Evolutionary conservation across 2,113 vertebrate genomes (phyloP).

Genomic region (Dasyornis broadbenti): DNA sequence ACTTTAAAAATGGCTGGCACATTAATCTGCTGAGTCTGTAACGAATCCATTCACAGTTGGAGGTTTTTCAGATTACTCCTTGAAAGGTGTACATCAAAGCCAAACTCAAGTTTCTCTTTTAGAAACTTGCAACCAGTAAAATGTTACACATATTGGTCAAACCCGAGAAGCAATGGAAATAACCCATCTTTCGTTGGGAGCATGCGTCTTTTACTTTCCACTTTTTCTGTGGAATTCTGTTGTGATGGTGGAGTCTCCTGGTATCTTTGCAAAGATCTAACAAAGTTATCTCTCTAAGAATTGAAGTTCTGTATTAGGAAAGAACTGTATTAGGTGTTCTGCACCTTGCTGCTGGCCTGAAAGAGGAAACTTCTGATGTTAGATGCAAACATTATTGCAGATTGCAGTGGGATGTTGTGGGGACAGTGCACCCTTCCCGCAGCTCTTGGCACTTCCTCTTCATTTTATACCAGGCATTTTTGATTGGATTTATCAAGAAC

Average conservation of each 20-base stretch:
- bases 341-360: background rate
- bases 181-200: background rate
- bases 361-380: background rate
- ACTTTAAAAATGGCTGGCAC: background rate
- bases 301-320: background rate
- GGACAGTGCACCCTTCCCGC: background rate
- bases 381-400: background rate
- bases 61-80: background rate
- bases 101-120: background rate
- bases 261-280: background rate
- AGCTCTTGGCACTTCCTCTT: background rate
- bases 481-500: background rate
- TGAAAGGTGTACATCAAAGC: background rate
- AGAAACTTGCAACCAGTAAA: background rate
- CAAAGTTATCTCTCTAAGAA: background rate
- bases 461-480: background rate
- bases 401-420: background rate
- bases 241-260: background rate
- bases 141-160: background rate
- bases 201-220: background rate
- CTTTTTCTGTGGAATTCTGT: background rate
- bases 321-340: background rate
- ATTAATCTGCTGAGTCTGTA: conserved; percentile 19
- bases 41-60: background rate
- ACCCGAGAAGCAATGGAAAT: background rate